phyloP scores from a whole-genome alignment of 2,888 invertebrate species.

The Abscondita cerata region DNA sequence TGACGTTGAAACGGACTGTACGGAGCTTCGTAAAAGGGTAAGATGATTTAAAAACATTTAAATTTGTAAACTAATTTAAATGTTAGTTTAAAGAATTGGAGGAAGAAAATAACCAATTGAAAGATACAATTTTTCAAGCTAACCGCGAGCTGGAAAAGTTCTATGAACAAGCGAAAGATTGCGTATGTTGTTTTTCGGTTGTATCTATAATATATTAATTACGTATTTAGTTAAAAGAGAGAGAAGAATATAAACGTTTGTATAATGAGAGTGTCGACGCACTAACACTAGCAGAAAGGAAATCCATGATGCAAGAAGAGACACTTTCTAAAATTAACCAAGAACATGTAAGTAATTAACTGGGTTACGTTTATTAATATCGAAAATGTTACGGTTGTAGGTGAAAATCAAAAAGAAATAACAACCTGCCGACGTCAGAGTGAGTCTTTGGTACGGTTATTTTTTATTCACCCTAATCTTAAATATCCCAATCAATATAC shows the following conservation, averaged over 20 bases:
- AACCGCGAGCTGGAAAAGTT: slow-evolving; percentile 40
- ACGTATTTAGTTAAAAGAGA: not conserved
- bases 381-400: no score
- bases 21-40: slow-evolving; percentile 9
- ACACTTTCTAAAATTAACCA: not conserved
- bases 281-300: not conserved
- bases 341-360: not conserved
- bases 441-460: not conserved
- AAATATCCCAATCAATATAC: no score
- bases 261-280: slow-evolving; percentile 20
- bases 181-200: not conserved
- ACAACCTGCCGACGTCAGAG: slow-evolving; percentile 3
- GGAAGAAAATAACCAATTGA: slow-evolving; percentile 42
- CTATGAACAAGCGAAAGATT: slow-evolving; percentile 33
- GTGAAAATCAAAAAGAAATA: no score
- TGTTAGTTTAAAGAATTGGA: slow-evolving; percentile 32
- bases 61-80: not conserved
- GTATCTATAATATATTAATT: not conserved
- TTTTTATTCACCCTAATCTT: not conserved
- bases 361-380: not conserved
- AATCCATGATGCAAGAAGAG: not conserved
- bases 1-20: not conserved
- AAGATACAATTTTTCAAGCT: slow-evolving; percentile 42
- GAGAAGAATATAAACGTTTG: slow-evolving; percentile 14
- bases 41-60: not conserved